phyloP scores from a whole-genome alignment of 2,888 invertebrate species.

The Adela reaumurella region DNA sequence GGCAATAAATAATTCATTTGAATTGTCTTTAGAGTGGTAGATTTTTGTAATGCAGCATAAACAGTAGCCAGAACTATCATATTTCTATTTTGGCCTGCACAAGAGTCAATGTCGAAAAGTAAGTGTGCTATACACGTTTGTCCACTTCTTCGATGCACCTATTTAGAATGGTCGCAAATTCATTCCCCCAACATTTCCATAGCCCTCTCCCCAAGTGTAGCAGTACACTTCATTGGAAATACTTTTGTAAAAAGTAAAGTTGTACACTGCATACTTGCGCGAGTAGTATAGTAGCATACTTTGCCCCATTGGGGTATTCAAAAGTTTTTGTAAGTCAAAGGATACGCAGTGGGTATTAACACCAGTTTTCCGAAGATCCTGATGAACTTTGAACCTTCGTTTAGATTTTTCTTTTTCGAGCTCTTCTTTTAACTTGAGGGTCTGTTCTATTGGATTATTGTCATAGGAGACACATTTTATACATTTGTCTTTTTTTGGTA shows the following conservation, averaged over 20 bases:
- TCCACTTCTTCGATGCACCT: slow-evolving; percentile 12
- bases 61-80: slow-evolving; percentile 14
- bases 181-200: slow-evolving; percentile 15
- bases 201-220: not conserved
- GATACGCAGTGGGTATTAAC: not conserved
- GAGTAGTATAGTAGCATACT: slow-evolving; percentile 2
- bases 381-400: not conserved
- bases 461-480: not conserved
- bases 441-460: too few species aligned
- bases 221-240: not conserved
- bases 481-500: slow-evolving; percentile 3
- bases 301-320: slow-evolving; percentile 1
- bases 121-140: slow-evolving; percentile 10
- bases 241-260: slow-evolving; percentile 2
- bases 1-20: slow-evolving; percentile 16
- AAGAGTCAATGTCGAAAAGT: slow-evolving; percentile 13
- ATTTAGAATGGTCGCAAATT: slow-evolving; percentile 10
- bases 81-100: slow-evolving; percentile 16
- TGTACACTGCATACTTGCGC: slow-evolving; percentile 2
- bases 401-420: not conserved
- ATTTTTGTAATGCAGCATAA: slow-evolving; percentile 8
- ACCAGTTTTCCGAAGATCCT: not conserved
- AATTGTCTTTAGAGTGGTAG: slow-evolving; percentile 10
- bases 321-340: slow-evolving; percentile 1
- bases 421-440: too few species aligned